Base-by-base conservation (phyloP, 2,888 invertebrate species). In the Allacma fusca region DNA sequence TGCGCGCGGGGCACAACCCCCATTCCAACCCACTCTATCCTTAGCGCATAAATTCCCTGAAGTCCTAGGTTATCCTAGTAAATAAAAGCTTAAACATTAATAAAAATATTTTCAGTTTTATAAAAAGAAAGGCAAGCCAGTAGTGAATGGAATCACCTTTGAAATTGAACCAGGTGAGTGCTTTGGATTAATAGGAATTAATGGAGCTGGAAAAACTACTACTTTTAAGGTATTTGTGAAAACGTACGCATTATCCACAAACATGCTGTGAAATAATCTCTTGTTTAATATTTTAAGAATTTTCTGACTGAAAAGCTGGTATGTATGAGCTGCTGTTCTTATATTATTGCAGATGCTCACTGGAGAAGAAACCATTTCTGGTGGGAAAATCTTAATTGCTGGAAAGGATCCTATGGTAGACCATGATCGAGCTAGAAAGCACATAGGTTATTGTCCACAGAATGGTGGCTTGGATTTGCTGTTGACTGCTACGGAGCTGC, bases 191-290 rank as follows among this genome's bases (percentile, higher is more conserved):
- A 87, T 96, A 65, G 94, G 96, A 0, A 91, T 94, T 82, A 96
- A 96, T 86, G 96, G 96, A 2, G 95, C 95, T 0, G 95, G 95
- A 69, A 96, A 96, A 86, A 95, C 95, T 1, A 93, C 94, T 0
- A 94, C 94, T 24, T 96, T 96, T 87, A 91, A 91, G 77, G 90
- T 93, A n/a, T n/a, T n/a, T n/a, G n/a, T n/a, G n/a, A n/a, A n/a
- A n/a, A n/a, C n/a, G n/a, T n/a, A n/a, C n/a, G n/a, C n/a, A n/a
- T n/a, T n/a, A n/a, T n/a, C n/a, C n/a, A n/a, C n/a, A n/a, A n/a
- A n/a, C n/a, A n/a, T n/a, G n/a, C n/a, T n/a, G n/a, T n/a, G n/a
- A n/a, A n/a, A n/a, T n/a, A n/a, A n/a, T n/a, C n/a, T n/a, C n/a
- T n/a, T n/a, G n/a, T n/a, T n/a, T n/a, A n/a, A n/a, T n/a, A n/a